These are phyloP conservation scores for Gasteruption jaculator DNA, from an alignment of 2,888 invertebrate genomes.

Conservation along the genomic window DNA sequence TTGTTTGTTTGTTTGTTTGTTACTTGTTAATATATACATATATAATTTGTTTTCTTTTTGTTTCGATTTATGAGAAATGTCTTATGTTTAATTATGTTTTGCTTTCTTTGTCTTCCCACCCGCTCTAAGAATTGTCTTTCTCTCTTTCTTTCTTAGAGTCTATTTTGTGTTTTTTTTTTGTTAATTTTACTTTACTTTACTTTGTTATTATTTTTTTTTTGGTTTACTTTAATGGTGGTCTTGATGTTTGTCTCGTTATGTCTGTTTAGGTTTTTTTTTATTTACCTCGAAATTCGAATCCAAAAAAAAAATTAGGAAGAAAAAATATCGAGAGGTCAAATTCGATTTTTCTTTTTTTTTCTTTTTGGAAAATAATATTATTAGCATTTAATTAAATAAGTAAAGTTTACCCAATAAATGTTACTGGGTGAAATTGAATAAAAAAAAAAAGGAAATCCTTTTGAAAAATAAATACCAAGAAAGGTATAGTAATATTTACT, in stretches of 20 bases:
- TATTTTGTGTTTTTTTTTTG: conserved; percentile 11
- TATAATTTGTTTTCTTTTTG: too few species aligned
- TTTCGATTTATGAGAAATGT: too few species aligned
- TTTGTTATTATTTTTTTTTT: conserved; percentile 18
- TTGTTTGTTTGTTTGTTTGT: conserved; percentile 29
- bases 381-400: too few species aligned
- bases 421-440: too few species aligned
- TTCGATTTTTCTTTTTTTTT: too few species aligned
- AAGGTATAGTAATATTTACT: too few species aligned
- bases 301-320: too few species aligned
- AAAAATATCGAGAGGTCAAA: conserved; percentile 7
- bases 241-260: conserved; percentile 26
- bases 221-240: conserved; percentile 26
- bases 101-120: conserved; percentile 19
- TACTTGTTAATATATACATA: too few species aligned
- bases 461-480: too few species aligned
- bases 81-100: conserved; percentile 29
- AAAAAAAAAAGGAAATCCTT: too few species aligned
- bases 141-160: not conserved
- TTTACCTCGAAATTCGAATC: conserved; percentile 1
- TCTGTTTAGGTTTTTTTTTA: conserved; percentile 13
- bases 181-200: conserved; percentile 7
- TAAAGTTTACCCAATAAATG: too few species aligned
- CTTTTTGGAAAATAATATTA: too few species aligned
- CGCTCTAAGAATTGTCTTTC: conserved; percentile 10